A percentile compares a stretch with the other conserved stretches of the same genome.
Evolutionary conservation across 2,113 vertebrate genomes (phyloP).

Genomic region (Galemys pyrenaicus): DNA sequence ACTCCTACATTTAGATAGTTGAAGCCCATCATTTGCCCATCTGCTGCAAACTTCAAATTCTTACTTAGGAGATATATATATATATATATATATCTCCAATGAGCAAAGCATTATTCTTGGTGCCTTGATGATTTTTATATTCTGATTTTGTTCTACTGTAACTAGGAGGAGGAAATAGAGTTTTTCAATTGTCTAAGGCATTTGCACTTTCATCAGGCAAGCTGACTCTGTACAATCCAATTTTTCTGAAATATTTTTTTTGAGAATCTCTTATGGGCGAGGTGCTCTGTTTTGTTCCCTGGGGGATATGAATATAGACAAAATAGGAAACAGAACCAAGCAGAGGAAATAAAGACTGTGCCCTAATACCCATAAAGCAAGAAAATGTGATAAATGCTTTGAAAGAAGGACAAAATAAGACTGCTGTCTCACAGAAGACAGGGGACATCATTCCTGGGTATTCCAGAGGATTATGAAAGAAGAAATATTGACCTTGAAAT

Average conservation of each 20-base stretch:
- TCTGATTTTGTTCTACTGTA: conserved; percentile 7
- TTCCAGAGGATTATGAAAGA: background rate
- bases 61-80: background rate
- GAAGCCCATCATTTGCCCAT: background rate
- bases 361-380: background rate
- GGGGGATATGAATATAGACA: background rate
- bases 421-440: background rate
- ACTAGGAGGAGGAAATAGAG: background rate
- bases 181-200: background rate
- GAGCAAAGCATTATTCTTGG: background rate
- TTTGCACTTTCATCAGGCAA: background rate
- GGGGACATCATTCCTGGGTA: background rate
- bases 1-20: background rate
- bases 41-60: background rate
- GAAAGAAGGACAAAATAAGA: background rate
- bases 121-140: background rate
- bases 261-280: background rate
- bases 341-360: background rate
- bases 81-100: background rate
- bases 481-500: background rate
- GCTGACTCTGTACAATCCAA: background rate
- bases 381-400: background rate
- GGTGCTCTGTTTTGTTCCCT: background rate
- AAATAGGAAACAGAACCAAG: background rate
- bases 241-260: background rate